Conservation (phyloP, 2,113 vertebrate species). For the Pygathrix nemaeus region DNA sequence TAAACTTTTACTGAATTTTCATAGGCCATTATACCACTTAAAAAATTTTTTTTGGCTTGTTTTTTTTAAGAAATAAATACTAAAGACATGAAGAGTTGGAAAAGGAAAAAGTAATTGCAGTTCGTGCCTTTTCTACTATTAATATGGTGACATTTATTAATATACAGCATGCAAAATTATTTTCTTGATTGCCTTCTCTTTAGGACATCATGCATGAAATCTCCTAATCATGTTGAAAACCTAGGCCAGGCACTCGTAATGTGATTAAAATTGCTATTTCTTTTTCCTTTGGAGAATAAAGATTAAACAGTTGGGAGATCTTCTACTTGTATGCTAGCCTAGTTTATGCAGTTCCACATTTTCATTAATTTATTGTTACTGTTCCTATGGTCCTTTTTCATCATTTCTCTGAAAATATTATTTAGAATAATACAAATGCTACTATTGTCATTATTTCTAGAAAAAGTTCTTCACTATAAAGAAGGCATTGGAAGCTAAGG, state of each 20-base stretch:
- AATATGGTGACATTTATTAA: neutral
- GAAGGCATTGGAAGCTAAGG: neutral
- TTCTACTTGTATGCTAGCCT: neutral
- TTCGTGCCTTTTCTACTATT: neutral
- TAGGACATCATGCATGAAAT: neutral
- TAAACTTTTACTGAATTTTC: neutral
- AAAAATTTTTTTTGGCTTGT: neutral
- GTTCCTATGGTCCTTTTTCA: neutral
- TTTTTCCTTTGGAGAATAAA: neutral
- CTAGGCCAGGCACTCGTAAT: neutral
- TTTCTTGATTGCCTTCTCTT: neutral
- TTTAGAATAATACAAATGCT: neutral
- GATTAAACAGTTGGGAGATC: neutral
- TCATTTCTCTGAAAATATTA: neutral
- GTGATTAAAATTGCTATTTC: neutral
- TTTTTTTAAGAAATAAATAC: neutral
- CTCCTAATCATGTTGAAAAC: neutral
- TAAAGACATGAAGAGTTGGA: neutral
- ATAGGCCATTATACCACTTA: neutral
- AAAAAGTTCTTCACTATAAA: neutral
- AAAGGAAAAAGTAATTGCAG: neutral
- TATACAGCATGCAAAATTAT: neutral
- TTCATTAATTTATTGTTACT: neutral
- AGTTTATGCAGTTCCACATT: neutral
- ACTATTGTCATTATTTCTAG: neutral